These are phyloP conservation scores for Hofmannophila pseudospretella DNA, from an alignment of 2,888 invertebrate genomes.

Conservation along the genomic window DNA sequence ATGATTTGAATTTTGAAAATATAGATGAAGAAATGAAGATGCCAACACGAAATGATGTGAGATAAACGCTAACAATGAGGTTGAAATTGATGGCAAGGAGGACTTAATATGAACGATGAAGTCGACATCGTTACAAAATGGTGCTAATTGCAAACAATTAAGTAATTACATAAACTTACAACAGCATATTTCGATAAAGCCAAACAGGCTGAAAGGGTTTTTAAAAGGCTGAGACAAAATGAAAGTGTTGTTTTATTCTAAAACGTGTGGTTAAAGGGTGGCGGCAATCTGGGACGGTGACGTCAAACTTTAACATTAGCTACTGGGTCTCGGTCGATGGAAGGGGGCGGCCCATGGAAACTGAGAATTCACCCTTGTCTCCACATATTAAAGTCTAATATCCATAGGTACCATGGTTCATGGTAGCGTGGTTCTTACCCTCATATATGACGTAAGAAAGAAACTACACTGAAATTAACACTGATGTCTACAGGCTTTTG, in stretches of 20 bases:
- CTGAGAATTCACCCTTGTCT: constrained; percentile 29
- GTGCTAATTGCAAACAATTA: no score
- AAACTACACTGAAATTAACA: constrained; percentile 44
- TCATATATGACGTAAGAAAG: constrained; percentile 36
- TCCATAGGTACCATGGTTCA: no score
- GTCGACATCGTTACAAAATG: no score
- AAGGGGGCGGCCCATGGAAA: constrained; percentile 21
- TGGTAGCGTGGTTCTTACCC: constrained; percentile 20
- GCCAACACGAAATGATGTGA: no score
- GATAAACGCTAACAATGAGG: no score
- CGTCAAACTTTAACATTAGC: constrained; percentile 68
- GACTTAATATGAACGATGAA: no score
- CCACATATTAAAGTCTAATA: constrained; percentile 27
- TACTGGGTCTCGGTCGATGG: constrained; percentile 62
- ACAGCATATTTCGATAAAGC: no score
- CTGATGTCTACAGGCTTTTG: constrained; percentile 28
- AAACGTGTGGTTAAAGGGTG: constrained; percentile 19
- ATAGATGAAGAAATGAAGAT: no score
- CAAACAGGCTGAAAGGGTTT: no score
- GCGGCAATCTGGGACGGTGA: constrained; percentile 45
- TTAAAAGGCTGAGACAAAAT: background rate
- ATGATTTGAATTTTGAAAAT: no score
- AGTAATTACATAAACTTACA: no score
- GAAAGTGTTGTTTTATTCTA: background rate
- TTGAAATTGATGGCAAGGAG: no score